Base-by-base conservation (phyloP, 2,113 vertebrate genomes). In the Elgaria multicarinata region DNA sequence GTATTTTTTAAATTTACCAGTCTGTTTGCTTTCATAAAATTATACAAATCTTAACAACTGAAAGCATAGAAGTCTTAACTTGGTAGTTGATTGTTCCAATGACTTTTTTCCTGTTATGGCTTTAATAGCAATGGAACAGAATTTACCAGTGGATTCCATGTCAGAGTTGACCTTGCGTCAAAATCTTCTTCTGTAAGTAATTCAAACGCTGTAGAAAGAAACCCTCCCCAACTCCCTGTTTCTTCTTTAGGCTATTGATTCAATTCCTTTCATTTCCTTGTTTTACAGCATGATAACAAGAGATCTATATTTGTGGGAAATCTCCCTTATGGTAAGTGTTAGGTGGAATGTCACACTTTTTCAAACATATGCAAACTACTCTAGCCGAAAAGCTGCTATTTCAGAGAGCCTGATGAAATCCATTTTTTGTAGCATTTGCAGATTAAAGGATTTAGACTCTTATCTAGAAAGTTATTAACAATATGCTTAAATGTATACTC, bases 221-320 rank as follows among this genome's bases (percentile, higher is more conserved):
- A 1, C 42, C 20, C 58, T 76, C 36, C 5, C 7, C 44, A 33
- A 46, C 58, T 8, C 4, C 6, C 7, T 89, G 42, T 36, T 62
- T n/a, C n/a, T 42, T 0, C 42, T 83, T 16, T 28, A 75, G 22
- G 13, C 4, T 87, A 81, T 8, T 31, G 72, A 42, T 22, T 26
- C 36, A 90, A 0, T n/a, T 16, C 90, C 62, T 77, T 74, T 81
- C 85, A 33, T 79, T 36, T 95, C 74, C 0, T 90, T 91, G 2
- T 94, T 87, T 90, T 94, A 58, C 92, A 99, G 99, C 98, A 99
- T 55, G 97, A 99, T 91, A 97, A 97, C 92, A 99, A 98, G 87
- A 96, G 97, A 77, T 99, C 99, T 0, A 83, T 99, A 2, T 99
- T 99, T 86, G 96, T 99, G 90, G 99, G 99, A 82, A 99, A 99